phyloP scores from a whole-genome alignment of 2,797 vertebrate species.

The Synaphobranchus kaupii region DNA sequence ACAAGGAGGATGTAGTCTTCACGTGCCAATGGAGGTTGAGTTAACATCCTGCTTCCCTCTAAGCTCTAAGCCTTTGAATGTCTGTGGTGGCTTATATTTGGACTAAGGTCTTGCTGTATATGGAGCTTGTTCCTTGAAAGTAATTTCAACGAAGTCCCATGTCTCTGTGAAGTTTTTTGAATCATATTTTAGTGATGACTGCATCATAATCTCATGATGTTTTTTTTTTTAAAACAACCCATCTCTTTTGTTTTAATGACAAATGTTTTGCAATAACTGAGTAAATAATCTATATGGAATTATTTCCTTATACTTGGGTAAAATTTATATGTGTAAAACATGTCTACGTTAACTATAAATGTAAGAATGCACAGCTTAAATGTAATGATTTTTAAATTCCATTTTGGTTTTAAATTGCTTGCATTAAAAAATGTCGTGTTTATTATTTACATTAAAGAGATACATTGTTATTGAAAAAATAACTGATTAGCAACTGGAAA shows the following conservation, averaged over 20 bases:
- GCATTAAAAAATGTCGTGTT: not conserved
- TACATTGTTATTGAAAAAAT: not conserved
- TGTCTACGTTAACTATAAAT: not conserved
- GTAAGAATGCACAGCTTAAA: not conserved
- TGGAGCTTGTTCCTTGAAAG: slow-evolving; percentile 5
- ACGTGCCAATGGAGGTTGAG: slow-evolving; percentile 70
- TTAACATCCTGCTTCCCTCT: slow-evolving; percentile 60
- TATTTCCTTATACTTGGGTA: not conserved
- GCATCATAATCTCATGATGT: slow-evolving; percentile 13
- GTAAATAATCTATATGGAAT: not conserved
- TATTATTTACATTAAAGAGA: not conserved
- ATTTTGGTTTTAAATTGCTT: not conserved
- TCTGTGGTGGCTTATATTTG: slow-evolving; percentile 48
- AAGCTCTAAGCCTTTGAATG: slow-evolving; percentile 51
- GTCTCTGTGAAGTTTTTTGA: slow-evolving; percentile 13
- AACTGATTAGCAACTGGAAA: not conserved
- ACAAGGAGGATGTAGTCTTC: slow-evolving; percentile 63
- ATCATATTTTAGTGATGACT: slow-evolving; percentile 10
- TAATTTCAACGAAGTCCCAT: not conserved
- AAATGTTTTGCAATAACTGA: not conserved
- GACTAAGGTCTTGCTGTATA: slow-evolving; percentile 40
- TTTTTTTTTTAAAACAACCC: not conserved
- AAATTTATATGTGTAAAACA: not conserved
- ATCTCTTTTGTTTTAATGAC: not conserved
- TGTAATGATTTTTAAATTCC: not conserved